Evolutionary conservation across 2,888 invertebrate species (phyloP).

Genomic region (Polyommatus icarus): DNA sequence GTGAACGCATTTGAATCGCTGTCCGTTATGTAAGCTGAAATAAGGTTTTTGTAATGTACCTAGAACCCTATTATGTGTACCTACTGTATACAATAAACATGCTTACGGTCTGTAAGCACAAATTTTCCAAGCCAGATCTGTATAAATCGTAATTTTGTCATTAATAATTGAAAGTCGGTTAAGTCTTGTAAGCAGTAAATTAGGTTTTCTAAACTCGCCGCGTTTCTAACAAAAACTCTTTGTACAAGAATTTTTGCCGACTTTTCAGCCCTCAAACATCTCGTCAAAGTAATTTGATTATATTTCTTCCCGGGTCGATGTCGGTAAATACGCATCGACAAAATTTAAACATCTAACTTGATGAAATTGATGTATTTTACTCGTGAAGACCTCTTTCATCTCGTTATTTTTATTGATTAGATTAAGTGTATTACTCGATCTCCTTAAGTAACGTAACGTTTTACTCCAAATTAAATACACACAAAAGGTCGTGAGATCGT

Average conservation of each 20-base stretch:
- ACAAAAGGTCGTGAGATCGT: neutral
- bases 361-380: constrained; percentile 30
- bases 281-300: constrained; percentile 43
- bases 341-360: constrained; percentile 34
- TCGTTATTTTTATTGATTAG: constrained; percentile 32
- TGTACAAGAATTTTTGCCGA: constrained; percentile 39
- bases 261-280: constrained; percentile 38
- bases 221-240: constrained; percentile 56
- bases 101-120: neutral
- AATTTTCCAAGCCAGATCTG: neutral
- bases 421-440: constrained; percentile 29
- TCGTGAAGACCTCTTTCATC: constrained; percentile 23
- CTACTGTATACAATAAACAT: no score
- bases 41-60: neutral
- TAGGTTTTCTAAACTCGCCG: constrained; percentile 63
- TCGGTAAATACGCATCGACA: constrained; percentile 36
- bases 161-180: constrained; percentile 43
- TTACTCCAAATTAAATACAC: neutral
- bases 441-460: neutral
- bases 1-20: neutral
- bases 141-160: neutral
- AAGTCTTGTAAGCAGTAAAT: constrained; percentile 71
- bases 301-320: constrained; percentile 36
- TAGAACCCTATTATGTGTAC: no score
- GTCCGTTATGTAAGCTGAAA: neutral